Evolutionary conservation across 35 echinoderm and acorn worm species (phyloP), one percentile per base, ranked within the genome.

Genomic region (Apostichopus californicus): DNA sequence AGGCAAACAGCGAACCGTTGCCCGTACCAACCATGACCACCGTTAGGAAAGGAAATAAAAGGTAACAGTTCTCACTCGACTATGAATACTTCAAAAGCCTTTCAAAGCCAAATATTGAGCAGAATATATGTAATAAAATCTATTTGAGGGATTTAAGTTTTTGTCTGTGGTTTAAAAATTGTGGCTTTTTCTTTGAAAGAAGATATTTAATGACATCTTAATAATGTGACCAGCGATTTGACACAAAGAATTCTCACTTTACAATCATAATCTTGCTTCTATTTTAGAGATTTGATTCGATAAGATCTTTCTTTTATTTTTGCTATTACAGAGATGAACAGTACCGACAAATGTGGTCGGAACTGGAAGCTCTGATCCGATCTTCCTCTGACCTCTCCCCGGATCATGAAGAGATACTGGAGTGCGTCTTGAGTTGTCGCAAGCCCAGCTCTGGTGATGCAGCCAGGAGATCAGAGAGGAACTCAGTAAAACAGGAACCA

Each of bases 301-400:
- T 46, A n/a, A n/a, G n/a, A n/a, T n/a, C n/a, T n/a, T n/a, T 14
- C 13, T 78, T 78, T 18, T 78, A 23, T 46, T 46, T 46, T 46
- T 46, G 34, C 34, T 46, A 3, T 87, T 21, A 9, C 91, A 98
- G 97, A 71, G 97, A 98, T 11, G 97, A 98, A 77, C 97, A 98
- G 26, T 98, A 98, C 87, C 60, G 93, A 57, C 95, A 94, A 63
- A 95, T 98, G 97, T 98, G 97, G 97, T 92, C 97, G 5, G 97
- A 98, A 89, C 79, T 98, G 13, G 97, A 98, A 78, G 65, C 87
- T 8, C 89, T 94, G 21, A 86, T 98, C 1, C 77, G 93, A 73
- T 93, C 97, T 21, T 86, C 87, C 21, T 91, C 93, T n/a, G 88
- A 90, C 20, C 92, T 91, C 5, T 98, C 97, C 54, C 90, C 97